Evolutionary conservation across 2,797 vertebrate genomes (phyloP).

Genomic region (Sebastes jordani): DNA sequence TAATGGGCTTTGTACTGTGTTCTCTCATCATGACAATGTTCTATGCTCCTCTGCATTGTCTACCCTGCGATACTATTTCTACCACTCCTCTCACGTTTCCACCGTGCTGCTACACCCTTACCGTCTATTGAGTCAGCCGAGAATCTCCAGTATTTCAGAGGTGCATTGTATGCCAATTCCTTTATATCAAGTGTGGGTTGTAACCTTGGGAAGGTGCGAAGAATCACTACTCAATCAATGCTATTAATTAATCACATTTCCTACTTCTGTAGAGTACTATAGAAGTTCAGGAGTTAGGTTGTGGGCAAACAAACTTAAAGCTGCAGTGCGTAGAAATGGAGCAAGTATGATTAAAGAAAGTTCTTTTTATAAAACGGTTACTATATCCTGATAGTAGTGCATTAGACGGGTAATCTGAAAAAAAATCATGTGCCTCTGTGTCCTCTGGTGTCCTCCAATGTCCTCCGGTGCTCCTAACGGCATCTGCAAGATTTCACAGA

Average conservation of each 20-base stretch:
- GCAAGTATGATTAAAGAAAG: too few relatives aligned
- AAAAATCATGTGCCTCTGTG: too few relatives aligned
- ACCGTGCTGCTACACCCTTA: not conserved
- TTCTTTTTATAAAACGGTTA: too few relatives aligned
- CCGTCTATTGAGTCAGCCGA: constrained; percentile 34
- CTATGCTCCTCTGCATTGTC: not conserved
- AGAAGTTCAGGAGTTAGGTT: not conserved
- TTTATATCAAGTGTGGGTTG: constrained; percentile 29
- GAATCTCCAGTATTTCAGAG: constrained; percentile 22
- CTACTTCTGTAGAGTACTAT: not conserved
- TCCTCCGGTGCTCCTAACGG: too few relatives aligned
- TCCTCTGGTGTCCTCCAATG: too few relatives aligned
- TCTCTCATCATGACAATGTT: constrained; percentile 9
- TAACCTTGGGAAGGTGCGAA: constrained; percentile 53
- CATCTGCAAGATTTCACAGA: too few relatives aligned
- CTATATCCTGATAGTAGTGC: too few relatives aligned
- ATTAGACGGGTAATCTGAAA: too few relatives aligned
- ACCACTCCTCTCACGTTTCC: constrained; percentile 13
- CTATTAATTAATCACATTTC: constrained; percentile 69
- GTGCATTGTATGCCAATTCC: constrained; percentile 27
- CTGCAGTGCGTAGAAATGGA: too few relatives aligned
- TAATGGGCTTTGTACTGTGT: not conserved
- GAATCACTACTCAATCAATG: constrained; percentile 63
- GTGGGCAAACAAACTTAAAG: not conserved
- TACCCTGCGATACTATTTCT: constrained; percentile 2